Conservation (phyloP, 2,113 vertebrate species). For the Corynorhinus townsendii region DNA sequence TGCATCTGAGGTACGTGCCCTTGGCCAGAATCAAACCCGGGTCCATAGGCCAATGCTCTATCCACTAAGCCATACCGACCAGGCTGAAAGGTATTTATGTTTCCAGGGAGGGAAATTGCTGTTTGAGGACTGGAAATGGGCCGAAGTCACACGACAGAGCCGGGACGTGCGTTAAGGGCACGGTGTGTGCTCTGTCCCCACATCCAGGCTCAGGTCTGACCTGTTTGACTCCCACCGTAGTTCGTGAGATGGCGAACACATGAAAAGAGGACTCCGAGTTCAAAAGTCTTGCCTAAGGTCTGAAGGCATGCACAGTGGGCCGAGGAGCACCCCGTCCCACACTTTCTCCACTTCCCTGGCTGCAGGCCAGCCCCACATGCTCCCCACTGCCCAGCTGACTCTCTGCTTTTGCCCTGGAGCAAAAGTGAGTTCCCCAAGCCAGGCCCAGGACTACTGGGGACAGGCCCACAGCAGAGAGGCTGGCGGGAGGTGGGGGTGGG, state of each 20-base stretch:
- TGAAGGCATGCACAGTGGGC: fast-evolving
- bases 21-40: no score
- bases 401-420: background rate
- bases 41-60: no score
- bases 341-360: background rate
- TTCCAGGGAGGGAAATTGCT: background rate
- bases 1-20: no score
- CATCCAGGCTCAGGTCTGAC: background rate
- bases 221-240: background rate
- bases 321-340: fast-evolving
- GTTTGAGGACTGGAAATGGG: background rate
- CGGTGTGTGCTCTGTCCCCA: background rate
- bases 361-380: background rate
- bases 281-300: background rate
- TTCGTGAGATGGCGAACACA: background rate
- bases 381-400: no score
- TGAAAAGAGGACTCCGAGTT: background rate
- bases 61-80: no score
- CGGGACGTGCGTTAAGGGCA: background rate
- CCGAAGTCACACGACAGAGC: background rate
- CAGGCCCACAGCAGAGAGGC: background rate
- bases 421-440: background rate
- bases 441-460: background rate
- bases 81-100: no score
- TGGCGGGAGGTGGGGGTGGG: background rate